These are phyloP conservation scores for Himantopus leucocephalus DNA, from an alignment of 2,113 vertebrate genomes.

Conservation along the genomic window DNA sequence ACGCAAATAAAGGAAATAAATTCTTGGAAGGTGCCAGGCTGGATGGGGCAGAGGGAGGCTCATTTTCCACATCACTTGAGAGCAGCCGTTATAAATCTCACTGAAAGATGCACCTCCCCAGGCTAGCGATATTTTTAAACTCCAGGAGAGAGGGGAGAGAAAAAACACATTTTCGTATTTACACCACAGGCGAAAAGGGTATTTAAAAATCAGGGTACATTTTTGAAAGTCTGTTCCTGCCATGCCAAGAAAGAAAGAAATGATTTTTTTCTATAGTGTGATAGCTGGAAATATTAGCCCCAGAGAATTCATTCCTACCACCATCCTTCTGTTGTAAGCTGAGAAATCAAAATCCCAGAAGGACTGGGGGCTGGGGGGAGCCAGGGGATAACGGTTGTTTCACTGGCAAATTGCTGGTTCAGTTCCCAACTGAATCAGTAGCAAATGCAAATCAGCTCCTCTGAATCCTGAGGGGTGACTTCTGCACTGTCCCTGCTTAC, in stretches of 20 bases:
- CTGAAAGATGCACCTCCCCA: slow-evolving; percentile 71
- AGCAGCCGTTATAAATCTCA: slow-evolving; percentile 68
- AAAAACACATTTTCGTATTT: slow-evolving; percentile 48
- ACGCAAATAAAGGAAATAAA: slow-evolving; percentile 69
- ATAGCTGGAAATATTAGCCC: slow-evolving; percentile 22
- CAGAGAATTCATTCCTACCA: slow-evolving; percentile 2
- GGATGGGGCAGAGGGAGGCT: slow-evolving; percentile 57
- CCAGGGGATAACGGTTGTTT: neutral
- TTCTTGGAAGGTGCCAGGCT: slow-evolving; percentile 66
- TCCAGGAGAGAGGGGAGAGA: neutral
- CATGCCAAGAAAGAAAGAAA: neutral
- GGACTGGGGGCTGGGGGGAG: neutral
- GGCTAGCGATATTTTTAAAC: slow-evolving; percentile 72
- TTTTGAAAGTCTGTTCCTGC: slow-evolving; percentile 36
- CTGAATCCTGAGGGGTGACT: neutral
- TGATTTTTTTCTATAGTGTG: neutral
- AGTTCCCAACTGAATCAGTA: neutral
- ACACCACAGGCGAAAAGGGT: slow-evolving; percentile 44
- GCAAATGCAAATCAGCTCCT: neutral
- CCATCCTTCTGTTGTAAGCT: neutral
- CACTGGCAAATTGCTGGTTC: neutral
- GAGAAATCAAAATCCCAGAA: slow-evolving; percentile 21
- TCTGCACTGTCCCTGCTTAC: neutral
- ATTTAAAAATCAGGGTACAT: slow-evolving; percentile 63
- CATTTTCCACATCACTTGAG: slow-evolving; percentile 68